phyloP scores from a whole-genome alignment of 2,888 invertebrate species.

The Marronus borbonicus region DNA sequence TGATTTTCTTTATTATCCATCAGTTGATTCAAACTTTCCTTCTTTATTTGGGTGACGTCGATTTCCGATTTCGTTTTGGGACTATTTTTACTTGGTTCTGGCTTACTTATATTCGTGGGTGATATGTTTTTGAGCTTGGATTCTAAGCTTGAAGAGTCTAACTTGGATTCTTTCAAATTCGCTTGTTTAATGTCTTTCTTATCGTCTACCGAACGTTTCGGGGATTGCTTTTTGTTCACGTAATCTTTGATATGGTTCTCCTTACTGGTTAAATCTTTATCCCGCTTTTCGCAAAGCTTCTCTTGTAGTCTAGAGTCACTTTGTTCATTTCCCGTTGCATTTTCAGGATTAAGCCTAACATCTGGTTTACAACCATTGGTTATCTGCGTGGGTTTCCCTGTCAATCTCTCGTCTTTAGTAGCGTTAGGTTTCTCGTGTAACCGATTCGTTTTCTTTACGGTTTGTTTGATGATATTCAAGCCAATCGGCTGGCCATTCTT shows the following conservation, averaged over 20 bases:
- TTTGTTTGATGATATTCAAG: constrained; percentile 65
- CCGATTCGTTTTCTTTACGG: constrained; percentile 57
- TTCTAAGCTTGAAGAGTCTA: neutral
- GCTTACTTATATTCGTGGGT: neutral
- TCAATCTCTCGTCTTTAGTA: constrained; percentile 15
- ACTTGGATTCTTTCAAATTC: neutral
- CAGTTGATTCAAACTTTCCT: constrained; percentile 54
- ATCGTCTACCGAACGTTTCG: no score
- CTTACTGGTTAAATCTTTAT: neutral
- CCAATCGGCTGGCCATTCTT: constrained; percentile 65
- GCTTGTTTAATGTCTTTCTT: no score
- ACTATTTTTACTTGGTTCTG: no score
- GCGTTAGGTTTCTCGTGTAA: constrained; percentile 22
- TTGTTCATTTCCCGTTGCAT: neutral
- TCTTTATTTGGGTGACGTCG: neutral
- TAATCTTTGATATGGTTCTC: neutral
- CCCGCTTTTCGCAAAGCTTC: neutral
- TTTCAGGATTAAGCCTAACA: neutral
- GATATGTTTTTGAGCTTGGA: neutral
- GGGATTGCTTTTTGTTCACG: no score
- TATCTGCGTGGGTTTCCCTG: neutral
- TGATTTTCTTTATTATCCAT: constrained; percentile 59
- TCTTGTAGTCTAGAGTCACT: neutral
- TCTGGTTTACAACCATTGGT: constrained; percentile 26
- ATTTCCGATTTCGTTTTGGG: neutral